Evolutionary conservation across 2,888 invertebrate genomes (phyloP), one percentile per base, ranked within the genome.

Genomic region (Hymenopus coronatus): DNA sequence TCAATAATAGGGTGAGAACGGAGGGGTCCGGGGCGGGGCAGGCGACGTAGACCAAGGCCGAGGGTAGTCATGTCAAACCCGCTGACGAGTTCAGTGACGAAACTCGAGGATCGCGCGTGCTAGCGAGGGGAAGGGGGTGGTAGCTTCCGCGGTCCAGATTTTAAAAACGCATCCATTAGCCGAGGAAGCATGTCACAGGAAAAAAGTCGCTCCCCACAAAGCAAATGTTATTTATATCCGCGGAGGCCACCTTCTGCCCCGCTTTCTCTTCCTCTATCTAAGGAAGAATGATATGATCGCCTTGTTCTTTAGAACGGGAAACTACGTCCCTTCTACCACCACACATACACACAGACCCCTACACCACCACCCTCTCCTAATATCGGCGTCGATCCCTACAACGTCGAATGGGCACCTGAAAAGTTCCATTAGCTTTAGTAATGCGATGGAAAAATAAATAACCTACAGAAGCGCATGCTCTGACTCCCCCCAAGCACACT

Each of bases 1-100:
- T 86, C 86, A 86, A 86, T 86, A 85, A 86, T 86, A 86, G 81
- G 86, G 81, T 20, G 46, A 28, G 46, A n/a, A 46, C 54, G 46
- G 54, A 70, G 54, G 54, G 54, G 54, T 70, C 54, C 54, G 54
- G 54, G 54, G 54, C 54, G 54, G 54, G 54, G 54, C 54, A 70
- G 54, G 54, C 54, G 54, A 70, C 54, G 15, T 25, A 70, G 54
- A 70, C 54, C 54, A 70, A 70, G 54, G 54, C 54, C 54, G 25
- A 46, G 54, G 81, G 9, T 86, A 28, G 86, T 86, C 70, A 86
- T 86, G 86, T 86, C 70, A 86, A 86, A 86, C 70, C n/a, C 27
- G 85, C 40, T 85, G 85, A 46, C 85, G 85, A 85, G 85, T 46
- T 27, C 85, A 40, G 20, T 20, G 54, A 70, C 54, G 54, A 70